Percentiles rank a stretch among this genome's conserved stretches.
phyloP scores from a whole-genome alignment of 2,797 vertebrate genomes.

The Schizopygopsis malacanthus region DNA sequence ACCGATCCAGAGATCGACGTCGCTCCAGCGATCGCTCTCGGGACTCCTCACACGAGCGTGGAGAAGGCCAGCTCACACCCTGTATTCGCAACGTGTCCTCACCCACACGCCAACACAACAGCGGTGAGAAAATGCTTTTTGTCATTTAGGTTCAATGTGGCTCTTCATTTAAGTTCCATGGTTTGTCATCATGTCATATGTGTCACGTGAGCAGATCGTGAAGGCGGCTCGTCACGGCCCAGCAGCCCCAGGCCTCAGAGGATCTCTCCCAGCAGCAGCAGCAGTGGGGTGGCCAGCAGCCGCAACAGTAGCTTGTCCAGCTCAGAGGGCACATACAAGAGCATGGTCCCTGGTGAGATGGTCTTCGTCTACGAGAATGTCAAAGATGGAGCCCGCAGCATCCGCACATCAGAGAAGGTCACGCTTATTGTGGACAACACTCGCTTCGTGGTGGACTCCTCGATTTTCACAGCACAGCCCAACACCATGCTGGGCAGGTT shows the following conservation, averaged over 20 bases:
- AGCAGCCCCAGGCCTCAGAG: constrained; percentile 95
- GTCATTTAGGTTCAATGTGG: background rate
- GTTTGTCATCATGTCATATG: background rate
- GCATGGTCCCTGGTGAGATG: constrained; percentile 86
- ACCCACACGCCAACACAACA: constrained; percentile 93
- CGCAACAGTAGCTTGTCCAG: constrained; percentile 94
- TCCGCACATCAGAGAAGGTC: constrained; percentile 91
- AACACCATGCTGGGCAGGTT: constrained; percentile 99
- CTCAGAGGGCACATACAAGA: constrained; percentile 91
- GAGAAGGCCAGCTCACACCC: constrained; percentile 95
- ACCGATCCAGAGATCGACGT: constrained; percentile 93
- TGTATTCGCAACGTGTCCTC: constrained; percentile 98
- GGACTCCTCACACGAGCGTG: constrained; percentile 96
- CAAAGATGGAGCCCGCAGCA: constrained; percentile 88
- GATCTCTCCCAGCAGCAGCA: constrained; percentile 81
- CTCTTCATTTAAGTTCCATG: background rate
- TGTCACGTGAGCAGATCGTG: constrained; percentile 86
- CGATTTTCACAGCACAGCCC: constrained; percentile 97
- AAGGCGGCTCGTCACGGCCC: constrained; percentile 89
- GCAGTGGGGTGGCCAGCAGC: constrained; percentile 84
- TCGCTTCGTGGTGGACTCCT: constrained; percentile 96
- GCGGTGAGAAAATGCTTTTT: constrained; percentile 79
- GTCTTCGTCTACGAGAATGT: constrained; percentile 94
- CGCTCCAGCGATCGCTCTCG: constrained; percentile 96
- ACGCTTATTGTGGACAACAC: constrained; percentile 98